Evolutionary conservation across 1,140 invertebrate genomes (phyloP).

Genomic region (Lordiphosa stackelbergi): DNA sequence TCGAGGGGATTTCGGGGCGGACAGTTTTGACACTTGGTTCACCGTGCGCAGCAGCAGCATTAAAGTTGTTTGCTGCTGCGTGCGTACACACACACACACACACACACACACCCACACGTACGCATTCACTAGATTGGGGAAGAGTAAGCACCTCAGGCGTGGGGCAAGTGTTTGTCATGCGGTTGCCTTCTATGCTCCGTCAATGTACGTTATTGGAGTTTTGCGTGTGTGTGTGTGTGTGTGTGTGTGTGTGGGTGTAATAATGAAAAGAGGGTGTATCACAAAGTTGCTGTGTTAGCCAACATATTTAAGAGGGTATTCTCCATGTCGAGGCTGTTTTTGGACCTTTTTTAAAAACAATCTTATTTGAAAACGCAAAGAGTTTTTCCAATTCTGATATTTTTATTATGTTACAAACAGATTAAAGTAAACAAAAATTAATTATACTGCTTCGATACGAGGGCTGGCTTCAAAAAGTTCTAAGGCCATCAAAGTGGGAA

Average conservation of each 20-base stretch:
- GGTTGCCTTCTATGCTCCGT: constrained; percentile 32
- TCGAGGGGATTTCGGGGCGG: constrained; percentile 46
- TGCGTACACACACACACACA: constrained; percentile 52
- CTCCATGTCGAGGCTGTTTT: too few relatives aligned
- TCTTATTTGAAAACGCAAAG: too few relatives aligned
- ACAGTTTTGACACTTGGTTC: constrained; percentile 67
- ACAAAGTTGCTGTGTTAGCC: too few relatives aligned
- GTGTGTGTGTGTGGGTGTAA: constrained; percentile 10
- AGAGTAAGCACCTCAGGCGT: not conserved
- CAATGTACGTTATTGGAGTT: constrained; percentile 1
- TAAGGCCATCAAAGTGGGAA: too few relatives aligned
- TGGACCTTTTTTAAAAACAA: too few relatives aligned
- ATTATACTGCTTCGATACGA: too few relatives aligned
- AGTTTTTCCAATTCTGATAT: too few relatives aligned
- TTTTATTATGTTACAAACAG: too few relatives aligned
- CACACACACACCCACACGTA: constrained; percentile 5
- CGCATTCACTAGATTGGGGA: not conserved
- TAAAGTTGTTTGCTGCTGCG: constrained; percentile 69
- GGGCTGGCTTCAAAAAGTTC: too few relatives aligned
- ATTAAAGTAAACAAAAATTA: too few relatives aligned
- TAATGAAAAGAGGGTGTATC: too few relatives aligned
- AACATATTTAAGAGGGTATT: too few relatives aligned
- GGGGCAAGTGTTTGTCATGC: constrained; percentile 43
- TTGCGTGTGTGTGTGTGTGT: constrained; percentile 17
- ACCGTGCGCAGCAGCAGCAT: constrained; percentile 57